phyloP scores from a whole-genome alignment of 2,888 invertebrate species.

The Limnephilus lunatus region DNA sequence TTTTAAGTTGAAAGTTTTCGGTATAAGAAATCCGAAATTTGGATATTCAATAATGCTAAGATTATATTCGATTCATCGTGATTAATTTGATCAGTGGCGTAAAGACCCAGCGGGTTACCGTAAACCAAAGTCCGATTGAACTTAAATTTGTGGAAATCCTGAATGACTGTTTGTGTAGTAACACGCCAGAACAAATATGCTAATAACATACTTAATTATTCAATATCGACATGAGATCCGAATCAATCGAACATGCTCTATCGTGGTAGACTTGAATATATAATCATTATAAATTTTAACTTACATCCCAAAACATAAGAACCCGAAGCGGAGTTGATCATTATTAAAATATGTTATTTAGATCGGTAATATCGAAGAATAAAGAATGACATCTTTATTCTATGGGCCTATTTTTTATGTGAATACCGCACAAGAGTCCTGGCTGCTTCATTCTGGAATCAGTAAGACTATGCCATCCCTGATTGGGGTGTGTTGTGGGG shows the following conservation, averaged over 20 bases:
- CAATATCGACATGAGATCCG: constrained; percentile 30
- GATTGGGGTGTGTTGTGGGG: no score
- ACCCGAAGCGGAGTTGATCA: background rate
- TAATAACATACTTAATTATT: constrained; percentile 37
- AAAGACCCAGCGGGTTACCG: background rate
- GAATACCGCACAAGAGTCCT: no score
- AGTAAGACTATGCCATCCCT: no score
- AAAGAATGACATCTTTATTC: no score
- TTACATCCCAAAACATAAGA: background rate
- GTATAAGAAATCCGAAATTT: background rate
- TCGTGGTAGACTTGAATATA: constrained; percentile 8
- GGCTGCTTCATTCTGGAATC: no score
- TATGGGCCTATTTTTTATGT: no score
- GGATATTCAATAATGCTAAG: background rate
- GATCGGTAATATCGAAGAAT: background rate
- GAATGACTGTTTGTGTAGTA: background rate
- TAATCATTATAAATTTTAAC: background rate
- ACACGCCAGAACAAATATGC: constrained; percentile 16
- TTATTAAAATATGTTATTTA: background rate
- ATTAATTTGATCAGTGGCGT: background rate
- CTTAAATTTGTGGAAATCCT: background rate
- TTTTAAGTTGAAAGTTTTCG: background rate
- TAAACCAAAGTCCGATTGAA: background rate
- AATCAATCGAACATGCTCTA: constrained; percentile 40
- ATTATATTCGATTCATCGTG: background rate